Evolutionary conservation across 2,888 invertebrate species (phyloP).

Genomic region (Pterostichus niger): DNA sequence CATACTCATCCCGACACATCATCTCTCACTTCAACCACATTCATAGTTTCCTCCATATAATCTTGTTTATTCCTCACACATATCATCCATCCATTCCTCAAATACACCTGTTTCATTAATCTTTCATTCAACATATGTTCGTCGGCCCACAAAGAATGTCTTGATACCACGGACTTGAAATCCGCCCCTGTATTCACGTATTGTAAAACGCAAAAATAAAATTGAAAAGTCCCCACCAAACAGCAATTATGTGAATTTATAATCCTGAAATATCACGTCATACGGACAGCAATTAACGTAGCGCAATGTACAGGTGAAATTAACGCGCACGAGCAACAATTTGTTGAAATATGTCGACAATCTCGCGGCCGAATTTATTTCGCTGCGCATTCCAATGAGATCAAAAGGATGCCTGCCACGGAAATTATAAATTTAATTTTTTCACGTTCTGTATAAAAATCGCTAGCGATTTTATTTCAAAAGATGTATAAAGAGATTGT

Average conservation of each 20-base stretch:
- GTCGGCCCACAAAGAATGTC: not conserved
- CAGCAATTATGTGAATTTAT: conserved; percentile 2
- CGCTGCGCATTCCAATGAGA: not conserved
- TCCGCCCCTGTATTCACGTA: not conserved
- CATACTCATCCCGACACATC: no score
- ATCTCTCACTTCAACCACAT: no score
- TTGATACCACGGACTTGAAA: not conserved
- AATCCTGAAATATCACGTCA: not conserved
- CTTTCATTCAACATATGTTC: no score
- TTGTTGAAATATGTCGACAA: conserved; percentile 37
- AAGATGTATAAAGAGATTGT: conserved; percentile 30
- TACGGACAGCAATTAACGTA: not conserved
- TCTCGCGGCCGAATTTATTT: conserved; percentile 1
- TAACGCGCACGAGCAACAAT: conserved; percentile 22
- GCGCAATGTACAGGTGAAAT: conserved; percentile 3
- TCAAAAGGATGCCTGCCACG: conserved; percentile 31
- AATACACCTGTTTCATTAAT: no score
- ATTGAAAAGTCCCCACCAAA: not conserved
- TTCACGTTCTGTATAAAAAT: conserved; percentile 38
- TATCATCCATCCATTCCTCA: no score
- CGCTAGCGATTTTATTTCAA: conserved; percentile 38
- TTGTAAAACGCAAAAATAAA: conserved; percentile 7
- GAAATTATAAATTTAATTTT: conserved; percentile 45
- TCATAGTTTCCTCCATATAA: no score
- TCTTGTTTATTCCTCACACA: no score